Conservation (phyloP, 2,888 invertebrate species). For the Dasypolia templi region DNA sequence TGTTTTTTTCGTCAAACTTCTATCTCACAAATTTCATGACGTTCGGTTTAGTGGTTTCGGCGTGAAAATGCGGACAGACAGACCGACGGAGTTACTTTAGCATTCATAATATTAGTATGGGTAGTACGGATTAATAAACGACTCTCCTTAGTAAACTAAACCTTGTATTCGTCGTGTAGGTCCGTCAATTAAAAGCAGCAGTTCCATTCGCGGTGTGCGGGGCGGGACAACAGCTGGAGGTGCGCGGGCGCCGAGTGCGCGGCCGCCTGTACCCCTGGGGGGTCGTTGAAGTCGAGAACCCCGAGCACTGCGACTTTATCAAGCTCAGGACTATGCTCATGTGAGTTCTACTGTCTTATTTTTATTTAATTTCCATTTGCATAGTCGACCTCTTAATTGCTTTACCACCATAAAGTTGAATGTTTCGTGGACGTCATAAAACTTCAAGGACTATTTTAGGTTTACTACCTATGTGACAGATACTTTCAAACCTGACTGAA, state of each 20-base stretch:
- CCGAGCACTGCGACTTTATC: conserved; percentile 99
- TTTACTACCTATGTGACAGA: too few relatives aligned
- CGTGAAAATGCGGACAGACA: not conserved
- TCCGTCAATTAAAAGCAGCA: conserved; percentile 97
- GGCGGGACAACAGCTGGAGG: conserved; percentile 98
- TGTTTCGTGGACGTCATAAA: too few relatives aligned
- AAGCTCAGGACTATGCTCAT: conserved; percentile 99
- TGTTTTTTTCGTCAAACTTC: not conserved
- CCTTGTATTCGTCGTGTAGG: conserved; percentile 81
- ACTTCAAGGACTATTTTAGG: too few relatives aligned
- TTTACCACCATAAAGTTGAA: too few relatives aligned
- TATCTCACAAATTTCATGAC: not conserved
- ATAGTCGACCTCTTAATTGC: too few relatives aligned
- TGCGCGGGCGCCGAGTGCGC: conserved; percentile 97
- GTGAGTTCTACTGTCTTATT: conserved; percentile 83
- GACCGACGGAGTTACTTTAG: not conserved
- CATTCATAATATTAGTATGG: not conserved
- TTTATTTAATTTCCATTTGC: too few relatives aligned
- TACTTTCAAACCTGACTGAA: too few relatives aligned
- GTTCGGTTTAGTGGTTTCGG: not conserved
- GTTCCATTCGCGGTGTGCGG: conserved; percentile 99
- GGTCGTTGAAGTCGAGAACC: conserved; percentile 99
- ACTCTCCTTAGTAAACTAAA: not conserved
- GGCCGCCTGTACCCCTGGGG: conserved; percentile 99
- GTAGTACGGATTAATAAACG: not conserved